These are phyloP conservation scores for Drosophila tanythrix DNA, from an alignment of 2,888 invertebrate genomes.

Conservation along the genomic window DNA sequence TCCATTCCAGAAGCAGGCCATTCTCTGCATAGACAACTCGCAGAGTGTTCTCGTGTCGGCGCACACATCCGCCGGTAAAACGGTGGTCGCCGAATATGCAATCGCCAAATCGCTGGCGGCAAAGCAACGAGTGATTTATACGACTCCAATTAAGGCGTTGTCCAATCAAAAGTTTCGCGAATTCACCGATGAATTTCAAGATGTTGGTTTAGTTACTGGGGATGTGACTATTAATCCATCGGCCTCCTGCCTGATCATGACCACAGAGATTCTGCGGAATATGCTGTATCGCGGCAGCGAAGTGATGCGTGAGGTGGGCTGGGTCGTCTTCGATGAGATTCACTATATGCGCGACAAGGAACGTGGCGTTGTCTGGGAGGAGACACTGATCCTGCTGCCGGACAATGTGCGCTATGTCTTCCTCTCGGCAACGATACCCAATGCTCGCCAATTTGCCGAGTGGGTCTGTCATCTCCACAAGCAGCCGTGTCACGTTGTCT, in stretches of 20 bases:
- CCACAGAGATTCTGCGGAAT: conserved; percentile 99
- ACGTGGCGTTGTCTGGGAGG: conserved; percentile 98
- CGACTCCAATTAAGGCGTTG: conserved; percentile 99
- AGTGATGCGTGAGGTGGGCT: conserved; percentile 99
- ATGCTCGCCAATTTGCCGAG: conserved; percentile 97
- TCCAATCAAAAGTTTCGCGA: conserved; percentile 99
- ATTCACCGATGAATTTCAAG: conserved; percentile 97
- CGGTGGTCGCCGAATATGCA: conserved; percentile 98
- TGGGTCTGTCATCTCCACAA: conserved; percentile 98
- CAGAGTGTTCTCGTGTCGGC: conserved; percentile 99
- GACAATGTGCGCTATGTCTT: conserved; percentile 99
- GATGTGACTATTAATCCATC: conserved; percentile 99
- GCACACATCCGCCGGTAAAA: conserved; percentile 99
- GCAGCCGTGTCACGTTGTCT: conserved; percentile 99
- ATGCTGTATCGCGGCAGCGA: conserved; percentile 99
- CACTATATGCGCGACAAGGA: conserved; percentile 99
- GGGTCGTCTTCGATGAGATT: conserved; percentile 99
- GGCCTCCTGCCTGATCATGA: conserved; percentile 99
- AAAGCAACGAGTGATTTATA: conserved; percentile 99
- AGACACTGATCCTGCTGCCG: conserved; percentile 97
- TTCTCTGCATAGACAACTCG: conserved; percentile 97
- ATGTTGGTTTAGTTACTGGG: conserved; percentile 99
- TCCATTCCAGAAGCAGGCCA: conserved; percentile 98
- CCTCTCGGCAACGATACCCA: conserved; percentile 99
- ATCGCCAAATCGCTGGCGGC: conserved; percentile 96